Percentiles rank a stretch among this genome's conserved stretches.
These are phyloP conservation scores for Taenioides sp. DNA, from an alignment of 2,797 vertebrate genomes.

Conservation along the genomic window DNA sequence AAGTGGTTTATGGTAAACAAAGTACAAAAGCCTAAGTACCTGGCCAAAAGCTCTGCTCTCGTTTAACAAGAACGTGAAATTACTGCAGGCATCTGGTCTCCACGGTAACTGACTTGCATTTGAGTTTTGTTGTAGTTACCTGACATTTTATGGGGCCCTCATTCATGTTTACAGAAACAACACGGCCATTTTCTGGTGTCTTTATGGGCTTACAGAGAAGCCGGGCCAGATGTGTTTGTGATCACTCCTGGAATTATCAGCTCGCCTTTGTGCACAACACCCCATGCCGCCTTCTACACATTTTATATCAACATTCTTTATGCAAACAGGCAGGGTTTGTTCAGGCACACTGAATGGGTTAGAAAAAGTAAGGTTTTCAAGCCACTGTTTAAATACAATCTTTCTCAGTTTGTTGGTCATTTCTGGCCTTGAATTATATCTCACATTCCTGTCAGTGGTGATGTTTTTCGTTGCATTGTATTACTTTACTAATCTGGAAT, in stretches of 20 bases:
- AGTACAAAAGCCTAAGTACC: conserved; percentile 46
- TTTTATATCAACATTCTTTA: conserved; percentile 5
- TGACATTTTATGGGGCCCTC: conserved; percentile 71
- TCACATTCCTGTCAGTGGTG: not conserved
- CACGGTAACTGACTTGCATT: conserved; percentile 62
- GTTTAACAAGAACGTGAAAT: conserved; percentile 56
- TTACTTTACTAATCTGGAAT: not conserved
- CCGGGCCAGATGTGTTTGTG: conserved; percentile 63
- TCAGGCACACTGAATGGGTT: conserved; percentile 13
- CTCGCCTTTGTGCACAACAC: conserved; percentile 14
- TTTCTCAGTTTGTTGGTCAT: not conserved
- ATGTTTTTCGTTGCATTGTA: not conserved
- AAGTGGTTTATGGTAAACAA: conserved; percentile 54
- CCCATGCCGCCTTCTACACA: not conserved
- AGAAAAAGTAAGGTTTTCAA: conserved; percentile 10
- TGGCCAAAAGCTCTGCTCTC: conserved; percentile 57
- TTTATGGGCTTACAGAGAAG: conserved; percentile 67
- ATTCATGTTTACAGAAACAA: conserved; percentile 78
- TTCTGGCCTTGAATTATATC: not conserved
- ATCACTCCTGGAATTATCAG: conserved; percentile 52
- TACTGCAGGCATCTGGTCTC: conserved; percentile 64
- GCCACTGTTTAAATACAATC: not conserved
- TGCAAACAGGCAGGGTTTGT: conserved; percentile 2
- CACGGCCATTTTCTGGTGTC: conserved; percentile 61
- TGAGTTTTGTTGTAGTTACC: conserved; percentile 79